phyloP scores from a whole-genome alignment of 2,888 invertebrate species.

The Branchellion lobata region DNA sequence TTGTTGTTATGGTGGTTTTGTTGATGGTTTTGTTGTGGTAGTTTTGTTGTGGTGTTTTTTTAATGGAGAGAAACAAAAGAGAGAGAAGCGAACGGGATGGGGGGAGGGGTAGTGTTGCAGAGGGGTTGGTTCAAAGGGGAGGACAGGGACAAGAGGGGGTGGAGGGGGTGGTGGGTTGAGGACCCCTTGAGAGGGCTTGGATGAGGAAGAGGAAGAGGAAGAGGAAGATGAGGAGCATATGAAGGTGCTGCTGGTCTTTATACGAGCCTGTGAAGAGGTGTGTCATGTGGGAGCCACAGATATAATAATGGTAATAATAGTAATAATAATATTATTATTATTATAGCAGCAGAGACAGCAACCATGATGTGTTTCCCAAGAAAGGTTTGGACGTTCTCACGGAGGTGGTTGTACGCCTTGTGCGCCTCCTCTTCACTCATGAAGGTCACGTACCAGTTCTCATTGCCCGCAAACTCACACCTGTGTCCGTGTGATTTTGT shows the following conservation, averaged over 20 bases:
- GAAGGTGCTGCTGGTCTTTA: constrained; percentile 42
- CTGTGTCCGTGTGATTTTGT: background rate
- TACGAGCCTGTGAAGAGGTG: constrained; percentile 3
- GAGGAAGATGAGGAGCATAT: background rate
- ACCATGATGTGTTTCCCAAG: constrained; percentile 38
- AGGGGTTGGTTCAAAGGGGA: background rate
- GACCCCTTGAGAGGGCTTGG: background rate
- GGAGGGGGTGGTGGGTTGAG: background rate
- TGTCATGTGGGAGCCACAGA: too few species aligned
- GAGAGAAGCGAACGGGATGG: background rate
- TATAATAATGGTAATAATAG: too few species aligned
- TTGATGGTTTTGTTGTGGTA: too few species aligned
- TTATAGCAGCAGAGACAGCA: too few species aligned
- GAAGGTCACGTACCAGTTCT: constrained; percentile 43
- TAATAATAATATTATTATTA: too few species aligned
- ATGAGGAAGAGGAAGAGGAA: background rate
- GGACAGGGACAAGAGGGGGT: background rate
- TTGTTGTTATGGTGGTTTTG: too few species aligned
- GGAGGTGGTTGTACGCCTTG: constrained; percentile 36
- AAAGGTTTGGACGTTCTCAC: constrained; percentile 39
- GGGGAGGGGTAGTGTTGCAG: background rate
- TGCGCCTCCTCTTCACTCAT: constrained; percentile 27
- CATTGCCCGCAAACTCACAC: constrained; percentile 42
- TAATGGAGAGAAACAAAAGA: too few species aligned
- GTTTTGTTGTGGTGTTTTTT: too few species aligned